Base-by-base conservation (phyloP, 2,888 invertebrate species). In the Elgonia sp. region DNA sequence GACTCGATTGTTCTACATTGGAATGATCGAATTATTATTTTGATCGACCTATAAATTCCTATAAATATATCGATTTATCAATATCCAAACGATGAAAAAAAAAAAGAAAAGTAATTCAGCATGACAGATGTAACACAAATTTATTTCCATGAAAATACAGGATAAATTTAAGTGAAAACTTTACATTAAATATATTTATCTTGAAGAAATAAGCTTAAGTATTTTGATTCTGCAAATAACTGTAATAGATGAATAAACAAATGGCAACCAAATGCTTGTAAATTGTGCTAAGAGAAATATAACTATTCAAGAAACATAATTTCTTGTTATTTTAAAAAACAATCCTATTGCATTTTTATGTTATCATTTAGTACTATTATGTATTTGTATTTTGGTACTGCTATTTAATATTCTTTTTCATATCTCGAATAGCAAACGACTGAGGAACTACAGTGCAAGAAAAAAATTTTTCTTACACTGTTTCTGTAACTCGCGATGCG, bases 181-280 rank as follows among this genome's bases (percentile, higher is more conserved):
- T 18, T 53, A 18, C 39, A 77, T 39, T 53, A 77, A 65, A 77
- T 39, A 39, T 65, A 29, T 77, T 62, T 65, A 18, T 50, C 63
- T 40, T 4, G 18, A 40, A 40, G 1, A 40, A 20, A 69, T 65
- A 53, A n/a, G 57, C 67, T 79, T 79, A 79, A 57, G 18, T 79
- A 69, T 39, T 80, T 69, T 62, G 21, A 80, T 39, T 80, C 79
- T 80, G 60, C 42, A 50, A 57, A 60, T 20, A 70, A 62, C 21
- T 75, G 53, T 79, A 65, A 39, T 60, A 79, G 42, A 40, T 69
- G 69, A 79, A 79, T 67, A n/a, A n/a, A n/a, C n/a, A 29, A 79
- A 69, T 40, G 69, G 57, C 69, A 67, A 79, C 79, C 69, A 80
- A 80, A 80, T 39, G 60, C 70, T 80, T 80, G 80, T 80, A 80